Evolutionary conservation across 2,888 invertebrate genomes (phyloP), one percentile per base, ranked within the genome.

Genomic region (Lasioglossum marginatum): DNA sequence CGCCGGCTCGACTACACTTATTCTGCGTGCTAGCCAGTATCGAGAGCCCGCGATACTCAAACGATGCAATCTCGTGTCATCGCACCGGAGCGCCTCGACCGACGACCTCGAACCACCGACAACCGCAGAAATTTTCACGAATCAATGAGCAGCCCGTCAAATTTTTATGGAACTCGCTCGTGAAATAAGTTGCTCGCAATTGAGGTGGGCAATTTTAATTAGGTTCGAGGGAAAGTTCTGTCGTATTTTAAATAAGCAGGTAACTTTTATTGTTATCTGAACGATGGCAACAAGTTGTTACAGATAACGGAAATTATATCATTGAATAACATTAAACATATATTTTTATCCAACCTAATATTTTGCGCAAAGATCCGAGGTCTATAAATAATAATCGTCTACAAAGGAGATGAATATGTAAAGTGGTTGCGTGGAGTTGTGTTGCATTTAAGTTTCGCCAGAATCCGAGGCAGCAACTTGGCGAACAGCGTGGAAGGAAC

Each of bases 41-140:
- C 43, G 43, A 73, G 68, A 60, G 74, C 48, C 82, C 57, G 81
- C 68, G 81, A 73, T 37, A 43, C 60, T 70, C 27, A 52, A 27
- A 63, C 76, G 43, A 76, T 45, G 72, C 77, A 31, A 81, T 81
- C 45, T 45, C 63, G 48, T 40, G 60, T 66, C 34, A 31, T 43
- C 71, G 34, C 31, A 27, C 14, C 76, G 48, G 10, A 52, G 1
- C 10, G 23, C 34, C 45, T 83, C 71, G 63, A 27, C 23, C 60
- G 74, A 82, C 31, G 71, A 76, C 82, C 23, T 12, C 27, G n/a
- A 14, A 16, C 10, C 12, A 27, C 10, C 10, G n/a, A n/a, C n/a
- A n/a, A n/a, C n/a, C n/a, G 3, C 2, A 23, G 23, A 52, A 52
- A 52, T 23, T 52, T 52, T 52, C 23, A 23, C 8, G 0, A 52